These are phyloP conservation scores for Catocala fraxini DNA, from an alignment of 2,888 invertebrate genomes.

Conservation along the genomic window DNA sequence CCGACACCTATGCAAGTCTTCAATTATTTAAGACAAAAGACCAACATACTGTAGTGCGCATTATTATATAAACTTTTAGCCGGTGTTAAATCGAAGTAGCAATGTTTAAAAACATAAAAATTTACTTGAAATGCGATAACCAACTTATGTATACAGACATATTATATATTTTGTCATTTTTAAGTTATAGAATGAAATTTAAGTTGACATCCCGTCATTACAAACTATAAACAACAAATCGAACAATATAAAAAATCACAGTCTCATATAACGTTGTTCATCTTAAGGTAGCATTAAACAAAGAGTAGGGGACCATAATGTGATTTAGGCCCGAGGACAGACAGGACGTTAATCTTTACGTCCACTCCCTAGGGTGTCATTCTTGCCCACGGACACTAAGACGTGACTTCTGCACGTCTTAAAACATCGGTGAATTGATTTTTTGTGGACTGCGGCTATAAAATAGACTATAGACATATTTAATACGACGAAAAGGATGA, in stretches of 20 bases:
- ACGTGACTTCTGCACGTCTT: constrained; percentile 76
- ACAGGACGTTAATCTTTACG: constrained; percentile 80
- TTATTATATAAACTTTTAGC: too few species aligned
- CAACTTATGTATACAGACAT: too few species aligned
- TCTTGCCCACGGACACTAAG: constrained; percentile 57
- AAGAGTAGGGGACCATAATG: constrained; percentile 74
- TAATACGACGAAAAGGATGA: background rate
- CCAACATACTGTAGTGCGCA: too few species aligned
- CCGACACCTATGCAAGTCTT: too few species aligned
- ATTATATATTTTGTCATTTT: too few species aligned
- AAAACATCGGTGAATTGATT: constrained; percentile 64
- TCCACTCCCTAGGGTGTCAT: constrained; percentile 76
- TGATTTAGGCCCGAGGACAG: constrained; percentile 82
- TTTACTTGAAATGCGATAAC: too few species aligned
- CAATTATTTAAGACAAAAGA: too few species aligned
- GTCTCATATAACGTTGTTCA: constrained; percentile 63
- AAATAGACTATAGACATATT: constrained; percentile 1
- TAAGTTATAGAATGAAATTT: too few species aligned
- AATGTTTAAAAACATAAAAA: too few species aligned
- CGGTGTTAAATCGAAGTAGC: too few species aligned
- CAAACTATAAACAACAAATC: constrained; percentile 33
- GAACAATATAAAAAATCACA: constrained; percentile 59
- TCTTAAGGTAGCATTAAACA: constrained; percentile 74
- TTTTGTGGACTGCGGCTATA: constrained; percentile 29
- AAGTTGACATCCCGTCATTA: background rate